phyloP scores from a whole-genome alignment of 2,797 vertebrate genomes.

The Poecilia wingei region DNA sequence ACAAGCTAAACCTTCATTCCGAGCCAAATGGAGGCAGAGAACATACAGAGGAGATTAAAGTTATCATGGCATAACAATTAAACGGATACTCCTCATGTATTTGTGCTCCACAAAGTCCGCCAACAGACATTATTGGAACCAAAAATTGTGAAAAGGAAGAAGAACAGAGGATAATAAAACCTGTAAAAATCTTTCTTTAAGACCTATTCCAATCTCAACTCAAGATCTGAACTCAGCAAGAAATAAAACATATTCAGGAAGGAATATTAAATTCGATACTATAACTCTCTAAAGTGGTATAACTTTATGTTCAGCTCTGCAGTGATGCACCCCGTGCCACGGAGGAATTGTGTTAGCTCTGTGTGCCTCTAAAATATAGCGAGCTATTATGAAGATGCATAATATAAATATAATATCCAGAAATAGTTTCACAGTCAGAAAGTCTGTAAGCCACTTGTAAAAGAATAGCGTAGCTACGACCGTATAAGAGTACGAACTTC shows the following conservation, averaged over 20 bases:
- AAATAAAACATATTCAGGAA: slow-evolving; percentile 19
- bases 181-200: slow-evolving; percentile 4
- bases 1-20: slow-evolving; percentile 50
- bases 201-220: slow-evolving; percentile 3
- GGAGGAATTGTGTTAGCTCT: neutral
- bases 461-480: neutral
- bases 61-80: slow-evolving; percentile 41
- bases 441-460: neutral
- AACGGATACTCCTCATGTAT: slow-evolving; percentile 24
- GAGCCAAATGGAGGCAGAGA: slow-evolving; percentile 16
- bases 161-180: slow-evolving; percentile 4
- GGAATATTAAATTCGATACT: slow-evolving; percentile 24
- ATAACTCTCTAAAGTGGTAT: slow-evolving; percentile 19
- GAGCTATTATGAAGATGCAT: slow-evolving; percentile 1
- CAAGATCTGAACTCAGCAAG: slow-evolving; percentile 1
- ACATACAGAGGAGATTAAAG: slow-evolving; percentile 39
- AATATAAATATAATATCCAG: neutral
- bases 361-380: slow-evolving; percentile 1
- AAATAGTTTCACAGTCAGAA: neutral
- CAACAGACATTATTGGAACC: slow-evolving; percentile 16
- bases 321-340: slow-evolving; percentile 5
- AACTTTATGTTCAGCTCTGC: slow-evolving; percentile 17
- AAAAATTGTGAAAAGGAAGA: slow-evolving; percentile 23
- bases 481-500: neutral
- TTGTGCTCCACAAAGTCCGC: slow-evolving; percentile 11